Evolutionary conservation across 2,797 vertebrate genomes (phyloP).

Genomic region (Euthynnus affinis): DNA sequence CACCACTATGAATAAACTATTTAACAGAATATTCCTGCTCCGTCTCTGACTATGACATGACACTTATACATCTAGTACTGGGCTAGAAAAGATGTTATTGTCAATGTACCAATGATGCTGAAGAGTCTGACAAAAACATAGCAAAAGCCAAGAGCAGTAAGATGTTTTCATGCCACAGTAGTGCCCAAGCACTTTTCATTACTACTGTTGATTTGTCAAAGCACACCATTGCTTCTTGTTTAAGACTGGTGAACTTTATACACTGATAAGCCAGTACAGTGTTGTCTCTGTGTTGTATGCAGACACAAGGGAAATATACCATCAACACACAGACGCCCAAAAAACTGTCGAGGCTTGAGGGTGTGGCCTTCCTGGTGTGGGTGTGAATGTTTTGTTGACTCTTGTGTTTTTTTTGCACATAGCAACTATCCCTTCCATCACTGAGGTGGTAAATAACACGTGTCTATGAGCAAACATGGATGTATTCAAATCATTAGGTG

Average conservation of each 20-base stretch:
- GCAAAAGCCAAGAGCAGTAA: not conserved
- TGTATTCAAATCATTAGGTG: not conserved
- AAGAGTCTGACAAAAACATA: not conserved
- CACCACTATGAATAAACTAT: no score
- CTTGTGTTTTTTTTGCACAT: not conserved
- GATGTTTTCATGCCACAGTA: not conserved
- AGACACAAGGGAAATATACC: not conserved
- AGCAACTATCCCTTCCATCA: not conserved
- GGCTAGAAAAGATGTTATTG: no score
- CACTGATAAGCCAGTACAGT: not conserved
- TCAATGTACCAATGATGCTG: not conserved
- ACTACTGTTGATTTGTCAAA: not conserved
- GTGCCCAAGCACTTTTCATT: not conserved
- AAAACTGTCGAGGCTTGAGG: not conserved
- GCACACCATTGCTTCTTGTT: not conserved
- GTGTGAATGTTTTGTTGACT: not conserved
- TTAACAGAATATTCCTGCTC: no score
- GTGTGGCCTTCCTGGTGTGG: not conserved
- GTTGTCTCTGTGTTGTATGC: not conserved
- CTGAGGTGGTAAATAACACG: not conserved
- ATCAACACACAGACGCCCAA: not conserved
- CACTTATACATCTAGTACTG: no score
- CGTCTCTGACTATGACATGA: no score
- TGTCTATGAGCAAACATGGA: not conserved
- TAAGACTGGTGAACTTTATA: not conserved